Evolutionary conservation across 2,888 invertebrate species (phyloP).

Genomic region (Watsonalla binaria): DNA sequence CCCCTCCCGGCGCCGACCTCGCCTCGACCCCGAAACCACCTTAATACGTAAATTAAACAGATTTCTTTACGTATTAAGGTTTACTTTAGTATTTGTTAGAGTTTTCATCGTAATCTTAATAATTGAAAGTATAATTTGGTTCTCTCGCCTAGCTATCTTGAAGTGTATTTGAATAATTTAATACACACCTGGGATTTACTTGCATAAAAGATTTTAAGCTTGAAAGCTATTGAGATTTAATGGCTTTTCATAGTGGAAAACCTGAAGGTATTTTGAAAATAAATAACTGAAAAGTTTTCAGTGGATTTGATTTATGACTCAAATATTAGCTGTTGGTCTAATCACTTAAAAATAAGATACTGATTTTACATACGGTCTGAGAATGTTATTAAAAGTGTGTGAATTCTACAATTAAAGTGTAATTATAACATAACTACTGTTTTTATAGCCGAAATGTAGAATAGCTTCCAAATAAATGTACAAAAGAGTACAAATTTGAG

Average conservation of each 20-base stretch:
- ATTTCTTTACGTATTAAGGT: not conserved
- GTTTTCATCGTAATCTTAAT: not conserved
- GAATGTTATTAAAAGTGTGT: no score
- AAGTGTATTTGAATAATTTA: not conserved
- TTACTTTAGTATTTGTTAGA: not conserved
- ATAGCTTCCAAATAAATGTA: no score
- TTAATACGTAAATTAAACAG: not conserved
- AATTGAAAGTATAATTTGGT: not conserved
- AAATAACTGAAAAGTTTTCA: no score
- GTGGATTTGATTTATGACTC: no score
- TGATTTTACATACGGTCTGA: no score
- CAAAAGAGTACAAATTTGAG: no score
- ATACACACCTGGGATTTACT: not conserved
- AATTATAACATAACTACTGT: no score
- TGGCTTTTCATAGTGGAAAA: not conserved
- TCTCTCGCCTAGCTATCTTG: not conserved
- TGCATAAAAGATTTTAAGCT: not conserved
- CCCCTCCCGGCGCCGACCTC: slow-evolving; percentile 35
- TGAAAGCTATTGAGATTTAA: not conserved
- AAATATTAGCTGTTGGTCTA: no score
- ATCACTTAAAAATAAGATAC: no score
- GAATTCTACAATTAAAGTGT: no score
- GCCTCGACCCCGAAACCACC: not conserved
- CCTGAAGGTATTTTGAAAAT: not conserved
- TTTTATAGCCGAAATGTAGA: no score